Base-by-base conservation (phyloP, 2,888 invertebrate genomes). In the Lasioglossum leucozonium region DNA sequence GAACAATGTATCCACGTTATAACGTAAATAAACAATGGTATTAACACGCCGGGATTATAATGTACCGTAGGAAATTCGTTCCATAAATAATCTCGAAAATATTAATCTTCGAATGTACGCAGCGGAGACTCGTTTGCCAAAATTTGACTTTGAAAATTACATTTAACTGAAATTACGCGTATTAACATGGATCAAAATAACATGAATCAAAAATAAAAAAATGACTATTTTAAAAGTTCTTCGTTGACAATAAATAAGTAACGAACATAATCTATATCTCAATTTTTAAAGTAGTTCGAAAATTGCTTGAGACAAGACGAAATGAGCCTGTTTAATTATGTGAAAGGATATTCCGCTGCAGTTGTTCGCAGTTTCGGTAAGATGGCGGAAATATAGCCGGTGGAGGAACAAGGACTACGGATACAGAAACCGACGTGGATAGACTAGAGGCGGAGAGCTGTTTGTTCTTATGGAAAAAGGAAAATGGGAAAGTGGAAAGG, bases 381-480 rank as follows among this genome's bases (percentile, higher is more conserved):
- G n/a, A 55, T 47, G 67, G 18, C 69, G 55, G 67, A 62, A 77
- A 77, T 42, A 72, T 65, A 75, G 18, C 34, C 47, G 4, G 67
- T 30, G 22, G 73, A 75, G 82, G 51, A 77, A 72, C 72, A 42
- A 77, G 62, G 77, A 86, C 72, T 81, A 79, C 69, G 72, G 81
- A 69, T 55, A 81, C 79, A 47, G 77, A 81, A 69, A 67, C 77
- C 82, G 84, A 74, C 81, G 83, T 79, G 79, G 72, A 80, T 79
- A 82, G 47, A 58, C 82, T 79, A 79, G 82, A 76, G 78, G 67
- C 82, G 75, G 80, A 80, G 30, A 62, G 81, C 81, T 86, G 85
- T 88, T 90, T 88, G 88, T 84, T 79, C 78, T 79, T 73, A 65
- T 40, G 72, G 76, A 73, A 82, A 75, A 72, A 71, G 81, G 69